Base-by-base conservation (phyloP, 2,797 vertebrate species). In the Microctenopoma steveboyesi region DNA sequence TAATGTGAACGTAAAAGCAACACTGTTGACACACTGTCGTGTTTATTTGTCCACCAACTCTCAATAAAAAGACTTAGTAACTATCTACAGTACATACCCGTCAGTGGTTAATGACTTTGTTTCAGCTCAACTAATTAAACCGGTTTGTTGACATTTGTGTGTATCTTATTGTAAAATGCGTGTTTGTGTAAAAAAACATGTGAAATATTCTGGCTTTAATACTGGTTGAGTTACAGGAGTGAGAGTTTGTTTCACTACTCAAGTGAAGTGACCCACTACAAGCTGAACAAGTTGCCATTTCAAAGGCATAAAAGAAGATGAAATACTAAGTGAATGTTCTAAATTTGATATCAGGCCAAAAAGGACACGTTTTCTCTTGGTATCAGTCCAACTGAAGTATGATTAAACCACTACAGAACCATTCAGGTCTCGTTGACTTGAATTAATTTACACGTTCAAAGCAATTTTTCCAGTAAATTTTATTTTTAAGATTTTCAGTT, bases 61-160 rank as follows among this genome's bases (percentile, higher is more conserved):
- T 83, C 75, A 85, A 68, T 53, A 77, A 55, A 83, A 85, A 79
- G 67, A 69, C 69, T 84, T 35, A 35, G 33, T 64, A 66, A 27
- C 47, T 81, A 75, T 79, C 66, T 70, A 69, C 82, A 84, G 64
- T 76, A 79, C 81, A 72, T 53, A 82, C 69, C 64, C 78, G 63
- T 72, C 64, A 57, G 55, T 82, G 72, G 83, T 87, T 49, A 64
- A 79, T 86, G 52, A 78, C 87, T 92, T 89, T 90, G 80, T 90
- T 92, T 86, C 83, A 86, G 70, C 53, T 83, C 70, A 78, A 81
- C 72, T 61, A 80, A 93, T 92, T 91, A 94, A 94, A 93, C 68
- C 59, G 27, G 67, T 88, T 88, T 91, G 81, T 82, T 77, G 71
- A 82, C 54, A 62, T 42, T 46, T 58, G n/a, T 22, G 46, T 22